These are phyloP conservation scores for Augiades crinisus DNA, from an alignment of 2,888 invertebrate species.

Conservation along the genomic window DNA sequence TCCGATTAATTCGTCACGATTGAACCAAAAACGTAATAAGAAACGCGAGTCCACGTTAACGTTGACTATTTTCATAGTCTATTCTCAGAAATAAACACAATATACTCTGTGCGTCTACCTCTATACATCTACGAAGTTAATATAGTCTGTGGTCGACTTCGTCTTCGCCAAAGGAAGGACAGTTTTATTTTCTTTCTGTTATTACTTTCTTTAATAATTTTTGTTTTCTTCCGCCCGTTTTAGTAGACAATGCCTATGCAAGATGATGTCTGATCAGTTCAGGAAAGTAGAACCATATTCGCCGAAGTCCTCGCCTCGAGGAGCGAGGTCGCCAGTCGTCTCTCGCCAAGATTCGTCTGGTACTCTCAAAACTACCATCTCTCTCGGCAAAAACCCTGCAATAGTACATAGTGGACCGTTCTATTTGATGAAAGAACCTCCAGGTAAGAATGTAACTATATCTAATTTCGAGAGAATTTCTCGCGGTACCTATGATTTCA, in stretches of 20 bases:
- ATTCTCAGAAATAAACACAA: background rate
- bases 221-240: slow-evolving; percentile 54
- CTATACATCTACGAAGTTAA: too few relatives aligned
- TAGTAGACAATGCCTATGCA: slow-evolving; percentile 81
- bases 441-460: slow-evolving; percentile 80
- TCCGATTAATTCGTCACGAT: too few relatives aligned
- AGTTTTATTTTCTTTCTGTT: slow-evolving; percentile 52
- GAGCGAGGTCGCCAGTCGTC: slow-evolving; percentile 96
- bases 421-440: slow-evolving; percentile 98
- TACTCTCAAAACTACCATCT: slow-evolving; percentile 98
- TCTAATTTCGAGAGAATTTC: too few relatives aligned
- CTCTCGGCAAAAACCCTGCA: slow-evolving; percentile 97
- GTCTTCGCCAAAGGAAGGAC: slow-evolving; percentile 12
- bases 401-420: slow-evolving; percentile 99
- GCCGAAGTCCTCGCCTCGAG: slow-evolving; percentile 96
- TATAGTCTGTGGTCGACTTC: slow-evolving; percentile 13
- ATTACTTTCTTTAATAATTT: slow-evolving; percentile 64
- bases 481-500: too few relatives aligned
- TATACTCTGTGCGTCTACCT: too few relatives aligned
- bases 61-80: too few relatives aligned
- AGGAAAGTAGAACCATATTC: slow-evolving; percentile 97
- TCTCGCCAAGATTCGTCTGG: slow-evolving; percentile 98
- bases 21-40: slow-evolving; percentile 28
- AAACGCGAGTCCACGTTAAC: too few relatives aligned
- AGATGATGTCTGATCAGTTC: slow-evolving; percentile 96